Evolutionary conservation across 2,888 invertebrate genomes (phyloP).

Genomic region (Drosophila anomalata): DNA sequence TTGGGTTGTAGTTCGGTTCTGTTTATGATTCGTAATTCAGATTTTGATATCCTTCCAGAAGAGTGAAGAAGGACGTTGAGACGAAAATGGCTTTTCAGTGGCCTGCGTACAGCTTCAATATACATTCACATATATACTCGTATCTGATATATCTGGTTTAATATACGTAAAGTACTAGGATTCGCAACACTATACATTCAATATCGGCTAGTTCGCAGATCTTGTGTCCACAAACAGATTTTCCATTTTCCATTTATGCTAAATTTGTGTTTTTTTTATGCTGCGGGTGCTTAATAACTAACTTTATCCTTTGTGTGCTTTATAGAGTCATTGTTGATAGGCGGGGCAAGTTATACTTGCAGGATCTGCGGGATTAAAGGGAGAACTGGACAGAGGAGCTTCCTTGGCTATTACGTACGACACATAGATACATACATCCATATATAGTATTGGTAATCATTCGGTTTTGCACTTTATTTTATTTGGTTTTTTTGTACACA

Average conservation of each 20-base stretch:
- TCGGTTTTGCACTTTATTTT: slow-evolving; percentile 64
- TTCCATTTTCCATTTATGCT: slow-evolving; percentile 26
- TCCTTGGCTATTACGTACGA: slow-evolving; percentile 37
- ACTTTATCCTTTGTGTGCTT: slow-evolving; percentile 30
- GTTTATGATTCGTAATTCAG: slow-evolving; percentile 34
- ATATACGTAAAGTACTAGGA: slow-evolving; percentile 72
- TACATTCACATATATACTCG: slow-evolving; percentile 66
- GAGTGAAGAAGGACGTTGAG: slow-evolving; percentile 59
- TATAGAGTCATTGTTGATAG: slow-evolving; percentile 40
- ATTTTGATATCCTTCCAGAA: slow-evolving; percentile 30
- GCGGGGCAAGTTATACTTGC: slow-evolving; percentile 44
- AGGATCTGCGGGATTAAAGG: slow-evolving; percentile 9
- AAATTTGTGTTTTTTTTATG: slow-evolving; percentile 44
- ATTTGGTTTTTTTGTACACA: slow-evolving; percentile 71
- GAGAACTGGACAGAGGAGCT: slow-evolving; percentile 2
- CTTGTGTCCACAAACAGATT: slow-evolving; percentile 5
- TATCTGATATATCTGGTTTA: slow-evolving; percentile 67
- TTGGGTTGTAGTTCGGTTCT: slow-evolving; percentile 28
- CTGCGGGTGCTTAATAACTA: slow-evolving; percentile 41
- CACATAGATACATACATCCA: slow-evolving; percentile 17
- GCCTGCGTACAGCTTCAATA: slow-evolving; percentile 56
- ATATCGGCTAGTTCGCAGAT: slow-evolving; percentile 53
- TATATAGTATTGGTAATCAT: slow-evolving; percentile 23
- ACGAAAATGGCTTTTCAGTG: slow-evolving; percentile 48
- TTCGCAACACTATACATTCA: slow-evolving; percentile 79